Evolutionary conservation across 2,888 invertebrate species (phyloP), one percentile per base, ranked within the genome.

Genomic region (Caenorhabditis macrosperma): DNA sequence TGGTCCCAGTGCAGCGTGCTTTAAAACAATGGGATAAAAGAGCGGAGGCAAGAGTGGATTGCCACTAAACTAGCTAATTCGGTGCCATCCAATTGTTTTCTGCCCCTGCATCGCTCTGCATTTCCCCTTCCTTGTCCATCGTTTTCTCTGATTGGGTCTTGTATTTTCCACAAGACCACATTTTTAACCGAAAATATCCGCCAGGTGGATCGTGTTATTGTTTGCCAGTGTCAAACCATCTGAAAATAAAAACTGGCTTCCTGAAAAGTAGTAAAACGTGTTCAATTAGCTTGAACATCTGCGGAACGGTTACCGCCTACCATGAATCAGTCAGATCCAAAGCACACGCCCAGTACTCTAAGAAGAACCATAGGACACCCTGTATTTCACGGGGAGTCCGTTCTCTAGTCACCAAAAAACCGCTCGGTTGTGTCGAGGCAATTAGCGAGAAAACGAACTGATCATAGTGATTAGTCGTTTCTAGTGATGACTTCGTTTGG

Each of bases 21-120:
- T 35, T 57, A 26, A 72, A 72, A 63, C 72, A 72, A 72, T 72
- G 57, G 48, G 72, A 72, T 72, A 72, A 72, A 63, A 63, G 72
- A 63, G 63, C 63, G 48, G 61, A 17, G 60, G 54, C 22, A 35
- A 55, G 55, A 72, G 63, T 72, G 72, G 72, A 72, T 72, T 72
- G 55, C 24, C n/a, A 44, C 44, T 17, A 44, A 38, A 38, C 38
- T 38, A 15, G 38, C 3, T 15, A 38, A 15, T 44, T 20, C n/a
- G 3, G n/a, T 38, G 12, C 12, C 38, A 38, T 38, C 44, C 44
- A 38, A 67, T 57, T 67, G 55, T 57, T 57, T 48, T 67, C 17
- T 15, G 9, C 24, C 15, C 15, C 15, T 38, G 12, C 3, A 3
- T 38, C 15, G 9, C 26, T 26, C 12, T 1, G 1, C 52, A n/a